Conservation (phyloP, 2,797 vertebrate genomes). For the Etheostoma perlongum region DNA sequence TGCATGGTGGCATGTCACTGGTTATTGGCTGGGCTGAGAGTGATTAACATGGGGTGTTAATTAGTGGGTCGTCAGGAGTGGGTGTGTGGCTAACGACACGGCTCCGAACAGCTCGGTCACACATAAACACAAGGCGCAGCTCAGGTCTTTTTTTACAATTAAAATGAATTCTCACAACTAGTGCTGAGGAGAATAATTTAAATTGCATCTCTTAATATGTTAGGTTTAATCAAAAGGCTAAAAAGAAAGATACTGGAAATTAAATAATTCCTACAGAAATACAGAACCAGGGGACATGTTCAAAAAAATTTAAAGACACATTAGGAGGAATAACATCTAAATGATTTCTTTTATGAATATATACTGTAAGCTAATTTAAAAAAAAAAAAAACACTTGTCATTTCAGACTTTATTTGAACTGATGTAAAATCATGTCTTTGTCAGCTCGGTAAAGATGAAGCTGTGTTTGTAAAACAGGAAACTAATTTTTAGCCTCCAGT, state of each 20-base stretch:
- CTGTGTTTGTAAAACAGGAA: neutral
- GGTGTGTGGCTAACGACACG: constrained; percentile 76
- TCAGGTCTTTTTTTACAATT: constrained; percentile 59
- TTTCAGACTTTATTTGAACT: neutral
- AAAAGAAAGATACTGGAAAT: constrained; percentile 24
- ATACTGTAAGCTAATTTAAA: constrained; percentile 2
- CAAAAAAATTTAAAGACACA: neutral
- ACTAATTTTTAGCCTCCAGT: neutral
- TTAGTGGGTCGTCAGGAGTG: constrained; percentile 78
- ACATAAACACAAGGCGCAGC: constrained; percentile 54
- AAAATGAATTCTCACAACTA: constrained; percentile 66
- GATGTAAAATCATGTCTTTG: neutral
- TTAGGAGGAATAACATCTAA: constrained; percentile 8
- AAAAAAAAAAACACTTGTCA: neutral
- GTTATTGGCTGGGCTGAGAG: constrained; percentile 82
- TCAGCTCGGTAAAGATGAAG: neutral
- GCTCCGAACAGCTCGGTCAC: constrained; percentile 65
- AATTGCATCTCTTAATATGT: constrained; percentile 43
- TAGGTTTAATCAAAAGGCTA: constrained; percentile 47
- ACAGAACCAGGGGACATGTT: constrained; percentile 20
- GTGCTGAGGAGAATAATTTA: constrained; percentile 42
- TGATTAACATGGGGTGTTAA: constrained; percentile 87
- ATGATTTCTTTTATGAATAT: constrained; percentile 10
- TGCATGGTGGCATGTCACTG: constrained; percentile 78
- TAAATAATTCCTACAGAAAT: constrained; percentile 29